phyloP scores from a whole-genome alignment of 1,140 invertebrate genomes.

The Eumeta japonica region DNA sequence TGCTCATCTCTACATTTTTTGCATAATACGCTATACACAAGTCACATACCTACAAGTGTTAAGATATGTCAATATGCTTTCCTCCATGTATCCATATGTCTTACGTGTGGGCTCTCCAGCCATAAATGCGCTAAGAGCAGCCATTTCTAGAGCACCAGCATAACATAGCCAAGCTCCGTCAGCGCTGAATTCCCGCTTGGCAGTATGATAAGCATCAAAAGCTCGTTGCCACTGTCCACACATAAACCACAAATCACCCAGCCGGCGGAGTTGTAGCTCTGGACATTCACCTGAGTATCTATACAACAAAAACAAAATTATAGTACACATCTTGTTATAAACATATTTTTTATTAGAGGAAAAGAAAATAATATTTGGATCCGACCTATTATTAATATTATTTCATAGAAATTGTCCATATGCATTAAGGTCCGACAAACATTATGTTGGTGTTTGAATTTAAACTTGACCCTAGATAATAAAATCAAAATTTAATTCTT shows the following conservation, averaged over 20 bases:
- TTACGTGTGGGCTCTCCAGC: slow-evolving; percentile 74
- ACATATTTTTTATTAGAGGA: no score
- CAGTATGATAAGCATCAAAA: slow-evolving; percentile 90
- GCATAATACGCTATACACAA: not conserved
- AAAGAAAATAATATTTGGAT: no score
- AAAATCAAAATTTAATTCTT: no score
- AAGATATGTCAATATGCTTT: slow-evolving; percentile 86
- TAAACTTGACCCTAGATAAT: no score
- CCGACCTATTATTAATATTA: no score
- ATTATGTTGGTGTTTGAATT: no score
- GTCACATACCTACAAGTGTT: slow-evolving; percentile 78
- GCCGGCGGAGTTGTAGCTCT: slow-evolving; percentile 87
- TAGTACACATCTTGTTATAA: no score
- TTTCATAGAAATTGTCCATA: not conserved
- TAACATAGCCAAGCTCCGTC: slow-evolving; percentile 97
- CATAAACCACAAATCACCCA: slow-evolving; percentile 95
- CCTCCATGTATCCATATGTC: slow-evolving; percentile 88
- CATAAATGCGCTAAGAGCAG: slow-evolving; percentile 89
- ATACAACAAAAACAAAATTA: slow-evolving; percentile 8
- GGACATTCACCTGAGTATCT: slow-evolving; percentile 86
- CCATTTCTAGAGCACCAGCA: slow-evolving; percentile 95
- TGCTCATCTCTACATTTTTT: no score
- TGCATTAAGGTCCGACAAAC: slow-evolving; percentile 1
- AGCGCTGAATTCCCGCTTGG: slow-evolving; percentile 93
- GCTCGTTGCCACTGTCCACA: slow-evolving; percentile 92